Evolutionary conservation across 2,888 invertebrate species (phyloP), one percentile per base, ranked within the genome.

Genomic region (Drosophila fulvimacula): DNA sequence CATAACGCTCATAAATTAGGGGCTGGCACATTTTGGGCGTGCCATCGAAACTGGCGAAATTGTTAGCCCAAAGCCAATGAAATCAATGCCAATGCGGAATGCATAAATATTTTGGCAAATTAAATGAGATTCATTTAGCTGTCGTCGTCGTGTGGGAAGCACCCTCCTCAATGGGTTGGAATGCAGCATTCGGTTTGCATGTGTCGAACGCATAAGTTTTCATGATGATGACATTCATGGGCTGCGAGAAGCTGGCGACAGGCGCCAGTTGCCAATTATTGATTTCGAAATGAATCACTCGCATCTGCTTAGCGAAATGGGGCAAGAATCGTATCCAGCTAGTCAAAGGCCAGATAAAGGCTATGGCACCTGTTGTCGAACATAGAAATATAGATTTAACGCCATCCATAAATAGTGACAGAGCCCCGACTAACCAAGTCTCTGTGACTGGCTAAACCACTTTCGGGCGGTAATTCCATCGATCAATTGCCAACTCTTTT

Each of bases 41-140:
- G 86, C 55, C 73, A 52, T 11, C 38, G 52, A 36, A 38, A 36
- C 64, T 55, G 53, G 27, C 62, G 53, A 59, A 64, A 60, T 38
- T 57, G 68, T 48, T 49, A 49, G 64, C 64, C 60, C 53, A 48
- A 62, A 65, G 39, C 38, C 36, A 58, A 79, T 38, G 62, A 63
- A 80, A 76, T 86, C 86, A 76, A 84, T 78, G 81, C 61, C 67
- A 76, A 70, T 76, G 83, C 63, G 83, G 75, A 63, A 69, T 73
- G 79, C 85, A 86, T 85, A 85, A 88, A 85, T 85, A 88, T 88
- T 83, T 88, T 88, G 77, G 57, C 84, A 69, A 88, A 73, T 84
- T 81, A 81, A 87, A 81, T 81, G 84, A 79, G 82, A 81, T 86
- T 77, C 83, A 88, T 85, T 87, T 81, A 73, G 73, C 87, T 85